These are phyloP conservation scores for Erythrocebus patas DNA, from an alignment of 2,113 vertebrate species.

Conservation along the genomic window DNA sequence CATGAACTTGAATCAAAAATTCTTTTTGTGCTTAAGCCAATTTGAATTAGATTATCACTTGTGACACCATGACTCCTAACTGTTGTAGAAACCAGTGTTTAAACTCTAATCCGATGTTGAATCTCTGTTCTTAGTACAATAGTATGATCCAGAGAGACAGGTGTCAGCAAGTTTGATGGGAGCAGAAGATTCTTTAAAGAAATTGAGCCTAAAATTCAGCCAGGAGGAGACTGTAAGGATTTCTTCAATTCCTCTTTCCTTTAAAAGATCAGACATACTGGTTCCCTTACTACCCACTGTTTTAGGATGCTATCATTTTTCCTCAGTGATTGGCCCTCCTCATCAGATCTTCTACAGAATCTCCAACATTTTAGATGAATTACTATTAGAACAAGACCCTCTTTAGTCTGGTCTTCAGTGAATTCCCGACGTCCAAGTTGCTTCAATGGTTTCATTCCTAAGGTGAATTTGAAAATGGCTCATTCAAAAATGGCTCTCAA, in stretches of 20 bases:
- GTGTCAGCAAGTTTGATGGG: neutral
- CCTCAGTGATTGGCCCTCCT: neutral
- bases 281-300: neutral
- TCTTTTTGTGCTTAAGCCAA: neutral
- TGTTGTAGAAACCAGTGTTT: neutral
- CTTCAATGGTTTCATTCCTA: neutral
- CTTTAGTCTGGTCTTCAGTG: neutral
- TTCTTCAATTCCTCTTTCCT: neutral
- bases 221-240: neutral
- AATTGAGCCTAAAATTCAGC: neutral
- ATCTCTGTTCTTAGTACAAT: neutral
- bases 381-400: neutral
- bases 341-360: neutral
- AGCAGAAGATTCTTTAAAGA: neutral
- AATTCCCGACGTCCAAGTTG: neutral
- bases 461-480: slow-evolving; percentile 8
- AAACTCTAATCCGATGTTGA: neutral
- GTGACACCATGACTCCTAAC: neutral
- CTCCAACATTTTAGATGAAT: neutral
- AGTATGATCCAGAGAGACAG: neutral
- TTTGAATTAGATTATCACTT: neutral
- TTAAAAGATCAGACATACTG: neutral
- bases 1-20: neutral
- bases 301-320: neutral
- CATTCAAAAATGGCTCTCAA: slow-evolving; percentile 25